These are phyloP conservation scores for Eudasyphora cyanicolor DNA, from an alignment of 2,888 invertebrate genomes.

Conservation along the genomic window DNA sequence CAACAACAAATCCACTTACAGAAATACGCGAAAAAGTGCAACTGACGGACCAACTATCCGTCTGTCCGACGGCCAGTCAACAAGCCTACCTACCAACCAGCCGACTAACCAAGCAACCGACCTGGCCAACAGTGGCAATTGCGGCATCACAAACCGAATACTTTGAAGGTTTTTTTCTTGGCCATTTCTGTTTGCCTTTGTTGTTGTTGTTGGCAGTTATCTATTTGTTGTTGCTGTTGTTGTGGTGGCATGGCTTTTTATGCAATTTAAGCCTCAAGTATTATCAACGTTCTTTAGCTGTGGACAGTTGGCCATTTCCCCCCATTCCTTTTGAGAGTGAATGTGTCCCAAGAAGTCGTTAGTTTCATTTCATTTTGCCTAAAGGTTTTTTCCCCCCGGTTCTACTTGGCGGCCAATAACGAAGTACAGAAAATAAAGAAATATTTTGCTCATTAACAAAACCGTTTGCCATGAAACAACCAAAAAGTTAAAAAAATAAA, in stretches of 20 bases:
- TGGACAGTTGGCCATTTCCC: background rate
- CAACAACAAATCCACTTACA: conserved; percentile 10
- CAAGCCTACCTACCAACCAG: background rate
- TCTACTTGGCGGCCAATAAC: background rate
- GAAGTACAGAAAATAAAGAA: conserved; percentile 4
- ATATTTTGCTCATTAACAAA: conserved; percentile 18
- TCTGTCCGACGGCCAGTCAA: background rate
- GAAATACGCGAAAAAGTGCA: conserved; percentile 46
- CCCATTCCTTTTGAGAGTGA: conserved; percentile 4
- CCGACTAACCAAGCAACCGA: background rate
- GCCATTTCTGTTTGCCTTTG: conserved; percentile 21
- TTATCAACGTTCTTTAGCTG: conserved; percentile 44
- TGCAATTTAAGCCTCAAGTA: conserved; percentile 51
- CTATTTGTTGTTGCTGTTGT: conserved; percentile 31
- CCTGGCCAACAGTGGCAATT: conserved; percentile 61
- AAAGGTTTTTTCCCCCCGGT: background rate
- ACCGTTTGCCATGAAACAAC: conserved; percentile 3
- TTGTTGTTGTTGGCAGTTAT: conserved; percentile 22
- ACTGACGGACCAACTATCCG: conserved; percentile 7
- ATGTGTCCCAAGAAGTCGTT: conserved; percentile 25
- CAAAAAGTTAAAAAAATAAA: background rate
- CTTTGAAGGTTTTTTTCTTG: conserved; percentile 60
- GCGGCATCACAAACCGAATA: conserved; percentile 59
- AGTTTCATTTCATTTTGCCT: background rate
- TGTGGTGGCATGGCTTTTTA: conserved; percentile 31